Percentiles rank a stretch among this genome's conserved stretches.
phyloP scores from a whole-genome alignment of 2,888 invertebrate genomes.

The Portevinia maculata region DNA sequence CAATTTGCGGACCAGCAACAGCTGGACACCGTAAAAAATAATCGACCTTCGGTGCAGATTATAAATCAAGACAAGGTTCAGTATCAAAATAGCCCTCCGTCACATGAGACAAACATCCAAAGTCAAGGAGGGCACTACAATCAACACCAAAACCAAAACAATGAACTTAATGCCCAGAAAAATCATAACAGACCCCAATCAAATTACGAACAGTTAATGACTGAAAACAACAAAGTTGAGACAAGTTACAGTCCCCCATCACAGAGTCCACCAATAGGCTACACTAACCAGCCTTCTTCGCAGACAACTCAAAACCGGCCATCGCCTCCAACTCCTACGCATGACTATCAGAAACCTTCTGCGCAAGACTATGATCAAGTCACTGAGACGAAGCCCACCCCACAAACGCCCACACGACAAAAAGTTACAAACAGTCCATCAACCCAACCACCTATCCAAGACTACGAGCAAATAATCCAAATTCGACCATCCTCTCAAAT shows the following conservation, averaged over 20 bases:
- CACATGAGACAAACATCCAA: slow-evolving; percentile 6
- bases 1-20: slow-evolving; percentile 73
- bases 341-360: slow-evolving; percentile 4
- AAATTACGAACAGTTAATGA: slow-evolving; percentile 50
- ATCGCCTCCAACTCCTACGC: slow-evolving; percentile 1
- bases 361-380: slow-evolving; percentile 36
- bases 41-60: not conserved
- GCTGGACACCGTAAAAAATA: slow-evolving; percentile 9
- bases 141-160: slow-evolving; percentile 4
- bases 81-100: slow-evolving; percentile 22
- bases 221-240: no score
- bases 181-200: slow-evolving; percentile 8
- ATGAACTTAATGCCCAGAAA: no score
- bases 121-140: slow-evolving; percentile 18
- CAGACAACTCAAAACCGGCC: not conserved
- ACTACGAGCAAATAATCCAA: slow-evolving; percentile 26
- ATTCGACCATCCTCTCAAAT: slow-evolving; percentile 38
- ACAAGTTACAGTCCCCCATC: no score
- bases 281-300: not conserved
- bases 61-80: not conserved
- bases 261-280: slow-evolving; percentile 8
- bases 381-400: not conserved
- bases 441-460: slow-evolving; percentile 19
- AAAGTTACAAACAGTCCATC: not conserved
- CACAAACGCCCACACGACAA: not conserved